phyloP scores from a whole-genome alignment of 2,113 vertebrate genomes.

The Uropsilus gracilis region DNA sequence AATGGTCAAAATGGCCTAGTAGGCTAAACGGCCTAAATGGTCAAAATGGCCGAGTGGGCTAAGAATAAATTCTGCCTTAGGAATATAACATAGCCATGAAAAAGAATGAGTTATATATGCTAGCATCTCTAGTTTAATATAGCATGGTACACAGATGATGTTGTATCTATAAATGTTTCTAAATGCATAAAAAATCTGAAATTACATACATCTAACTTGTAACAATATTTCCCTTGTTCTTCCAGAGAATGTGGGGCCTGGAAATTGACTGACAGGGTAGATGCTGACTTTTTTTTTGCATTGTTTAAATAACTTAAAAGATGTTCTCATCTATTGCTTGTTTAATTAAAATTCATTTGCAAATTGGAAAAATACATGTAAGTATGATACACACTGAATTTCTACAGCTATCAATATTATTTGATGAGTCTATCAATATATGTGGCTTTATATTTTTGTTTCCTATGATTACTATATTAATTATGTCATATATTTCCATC shows the following conservation, averaged over 20 bases:
- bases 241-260: not conserved
- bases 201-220: not conserved
- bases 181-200: not conserved
- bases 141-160: not conserved
- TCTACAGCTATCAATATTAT: not conserved
- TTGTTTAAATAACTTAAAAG: not conserved
- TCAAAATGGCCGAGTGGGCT: not conserved
- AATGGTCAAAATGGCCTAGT: not conserved
- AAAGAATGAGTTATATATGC: not conserved
- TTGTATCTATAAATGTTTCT: not conserved
- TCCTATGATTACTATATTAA: no score
- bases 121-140: not conserved
- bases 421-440: not conserved
- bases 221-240: not conserved
- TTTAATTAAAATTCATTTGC: not conserved
- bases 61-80: not conserved
- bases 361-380: conserved; percentile 14
- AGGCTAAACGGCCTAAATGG: not conserved
- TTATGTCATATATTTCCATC: no score
- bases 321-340: no score
- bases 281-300: not conserved
- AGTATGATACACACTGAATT: not conserved
- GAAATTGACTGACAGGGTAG: not conserved
- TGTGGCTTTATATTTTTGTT: conserved; percentile 21
- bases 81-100: not conserved